Evolutionary conservation across 2,888 invertebrate genomes (phyloP), one percentile per base, ranked within the genome.

Genomic region (Timandra comae): DNA sequence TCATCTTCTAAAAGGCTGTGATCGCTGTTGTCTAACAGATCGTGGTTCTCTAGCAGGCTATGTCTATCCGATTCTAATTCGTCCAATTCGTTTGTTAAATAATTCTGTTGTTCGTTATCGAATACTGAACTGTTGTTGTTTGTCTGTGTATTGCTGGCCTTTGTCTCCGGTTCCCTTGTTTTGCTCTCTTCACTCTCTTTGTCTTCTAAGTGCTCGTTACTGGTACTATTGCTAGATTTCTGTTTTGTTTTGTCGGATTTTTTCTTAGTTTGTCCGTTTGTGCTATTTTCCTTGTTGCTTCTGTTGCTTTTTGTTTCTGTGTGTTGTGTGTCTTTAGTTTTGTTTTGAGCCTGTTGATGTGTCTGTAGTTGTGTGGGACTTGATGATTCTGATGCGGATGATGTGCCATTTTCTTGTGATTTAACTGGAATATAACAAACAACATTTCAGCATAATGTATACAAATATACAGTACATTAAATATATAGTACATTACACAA

Each of bases 361-460:
- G 62, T 33, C 55, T 58, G 52, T 44, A 61, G 48, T 63, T 70
- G 73, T 54, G 75, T 78, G 54, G 81, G 80, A 73, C 82, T 85
- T 70, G 76, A 81, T 36, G 79, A 77, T 74, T 80, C 81, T 77
- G 85, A 79, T 63, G 78, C 77, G 66, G 79, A 77, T 56, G 82
- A 80, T 63, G 76, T 79, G 67, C 79, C 77, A 62, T 82, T 84
- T 77, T 84, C 82, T 78, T 85, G 82, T 84, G 77, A 77, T 64
- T 81, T 80, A 61, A 64, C 82, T 85, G 73, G 10, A 69, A 69
- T 25, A 51, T 20, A 9, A 30, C 7, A 16, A 6, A n/a, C n/a
- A n/a, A n/a, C n/a, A n/a, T n/a, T n/a, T n/a, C n/a, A n/a, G n/a
- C n/a, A n/a, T n/a, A n/a, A n/a, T n/a, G n/a, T n/a, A n/a, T n/a